Base-by-base conservation (phyloP, 1,140 invertebrate genomes). In the Ips typographus region DNA sequence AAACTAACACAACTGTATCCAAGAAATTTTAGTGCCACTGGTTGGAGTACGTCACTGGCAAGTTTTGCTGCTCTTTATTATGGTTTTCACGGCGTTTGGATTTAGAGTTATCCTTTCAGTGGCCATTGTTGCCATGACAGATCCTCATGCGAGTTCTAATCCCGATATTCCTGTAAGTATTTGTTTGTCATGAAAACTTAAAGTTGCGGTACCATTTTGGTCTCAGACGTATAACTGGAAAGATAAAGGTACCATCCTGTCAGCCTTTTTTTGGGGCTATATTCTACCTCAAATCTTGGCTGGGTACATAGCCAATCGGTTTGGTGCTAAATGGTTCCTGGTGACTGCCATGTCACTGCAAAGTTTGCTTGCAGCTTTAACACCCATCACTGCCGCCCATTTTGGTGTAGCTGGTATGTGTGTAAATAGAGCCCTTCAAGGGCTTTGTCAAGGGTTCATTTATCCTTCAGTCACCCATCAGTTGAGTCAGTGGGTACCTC, bases 391-490 rank as follows among this genome's bases (percentile, higher is more conserved):
- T 77, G 82, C 75, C 78, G 80, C 70, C 2, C 22, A 57, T n/a
- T 70, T 72, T 6, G 87, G 84, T 4, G 89, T 87, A 86, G 77
- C 87, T 77, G 81, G 84, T 67, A 77, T 91, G 65, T 84, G 83
- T 75, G 78, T 80, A 74, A 81, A 87, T n/a, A 83, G 94, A 38
- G 85, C 93, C 0, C 69, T 90, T 0, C 88, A 92, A 80, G 94
- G 94, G 0, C 76, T 95, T 0, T 85, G 83, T 40, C 88, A 95
- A 82, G 94, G 93, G 4, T 85, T 92, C 83, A 38, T 91, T 2
- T 90, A 91, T 75, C 94, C 94, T 0, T 85, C 87, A 55, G 83
- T 92, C 2, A 92, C 95, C 73, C 88, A 88, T 0, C 81, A 95
- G 1, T 80, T 95, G 70, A 89, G 91, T 0, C 89, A 90, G 74